Evolutionary conservation across 2,113 vertebrate genomes (phyloP), one percentile per base, ranked within the genome.

Genomic region (Neogale vison): DNA sequence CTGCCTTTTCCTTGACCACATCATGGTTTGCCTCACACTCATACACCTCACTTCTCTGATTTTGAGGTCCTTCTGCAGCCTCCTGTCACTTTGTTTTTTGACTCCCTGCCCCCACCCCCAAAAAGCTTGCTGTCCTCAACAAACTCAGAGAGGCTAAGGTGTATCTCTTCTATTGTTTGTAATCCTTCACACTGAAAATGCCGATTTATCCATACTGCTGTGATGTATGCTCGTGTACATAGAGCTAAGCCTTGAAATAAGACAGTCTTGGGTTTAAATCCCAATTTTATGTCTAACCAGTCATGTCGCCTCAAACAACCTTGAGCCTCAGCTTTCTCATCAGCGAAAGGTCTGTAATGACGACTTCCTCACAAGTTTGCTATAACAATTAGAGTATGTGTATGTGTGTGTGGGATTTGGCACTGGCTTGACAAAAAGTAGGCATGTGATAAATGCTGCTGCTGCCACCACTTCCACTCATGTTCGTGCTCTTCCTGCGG

Each of bases 261-360:
- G 15, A 57, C 47, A 59, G 39, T n/a, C 88, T 59, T 77, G 55
- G 29, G 59, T 88, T 83, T 84, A 84, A 80, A 52, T 88, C 34
- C 31, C 50, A 55, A 39, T n/a, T 90, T 47, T 90, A 52, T 96
- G 59, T 96, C 50, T 93, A 81, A 67, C 34, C 39, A 89, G 59
- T 21, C 90, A 11, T 47, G 50, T 69, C 61, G 3, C 82, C 61
- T 88, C 57, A 15, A 95, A 59, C 55, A 42, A 83, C 34, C 47
- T 92, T 36, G 34, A n/a, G 3, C 18, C 76, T 93, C 52, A 23
- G 76, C 42, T 88, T 95, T 45, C 59, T 90, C 23, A 79, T 82
- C 59, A 95, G 69, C 39, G 31, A 72, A 95, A 83, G 31, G 72
- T 86, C 34, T 71, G n/a, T 81, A 90, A 36, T 87, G 29, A 36